Base-by-base conservation (phyloP, 1,140 invertebrate genomes). In the Drosophila watanabei region DNA sequence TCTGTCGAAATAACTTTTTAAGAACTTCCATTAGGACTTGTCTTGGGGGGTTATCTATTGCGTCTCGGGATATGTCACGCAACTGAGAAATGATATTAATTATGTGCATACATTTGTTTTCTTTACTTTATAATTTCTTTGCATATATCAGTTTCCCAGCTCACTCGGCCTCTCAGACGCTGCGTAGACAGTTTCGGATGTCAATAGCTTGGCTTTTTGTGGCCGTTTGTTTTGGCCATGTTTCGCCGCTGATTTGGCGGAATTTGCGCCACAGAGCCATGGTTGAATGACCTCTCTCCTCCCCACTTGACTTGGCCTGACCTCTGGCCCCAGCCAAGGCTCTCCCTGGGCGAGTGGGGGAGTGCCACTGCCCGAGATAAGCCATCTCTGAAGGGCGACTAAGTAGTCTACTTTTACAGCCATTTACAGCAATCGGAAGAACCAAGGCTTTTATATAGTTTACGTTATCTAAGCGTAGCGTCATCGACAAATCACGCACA, bases 261-360 rank as follows among this genome's bases (percentile, higher is more conserved):
- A 81, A 75, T 82, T 83, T 24, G 48, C 30, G 54, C 14, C 10
- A 54, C 46, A 48, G 75, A 46, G 75, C 14, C 33, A 28, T 14
- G 79, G 85, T 88, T 87, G 68, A 87, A 89, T 75, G 85, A 87
- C 75, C 84, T 70, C 84, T 70, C 68, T 39, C 33, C 46, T 30
- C 3, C 20, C 39, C 64, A 69, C 68, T 82, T 76, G 59, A 60
- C 72, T 75, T 45, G 54, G 48, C 45, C 43, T 79, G 76, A 70
- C 76, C 75, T 62, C 24, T 62, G 35, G 11, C 30, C 13, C 33
- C 49, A 30, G 2, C 33, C 48, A 49, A 49, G 46, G 46, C 46
- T 16, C 20, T 28, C 4, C 24, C n/a, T n/a, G n/a, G n/a, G n/a
- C n/a, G n/a, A n/a, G n/a, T n/a, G n/a, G n/a, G n/a, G n/a, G n/a